Evolutionary conservation across 2,888 invertebrate species (phyloP).

Genomic region (Periphyllus acericola): DNA sequence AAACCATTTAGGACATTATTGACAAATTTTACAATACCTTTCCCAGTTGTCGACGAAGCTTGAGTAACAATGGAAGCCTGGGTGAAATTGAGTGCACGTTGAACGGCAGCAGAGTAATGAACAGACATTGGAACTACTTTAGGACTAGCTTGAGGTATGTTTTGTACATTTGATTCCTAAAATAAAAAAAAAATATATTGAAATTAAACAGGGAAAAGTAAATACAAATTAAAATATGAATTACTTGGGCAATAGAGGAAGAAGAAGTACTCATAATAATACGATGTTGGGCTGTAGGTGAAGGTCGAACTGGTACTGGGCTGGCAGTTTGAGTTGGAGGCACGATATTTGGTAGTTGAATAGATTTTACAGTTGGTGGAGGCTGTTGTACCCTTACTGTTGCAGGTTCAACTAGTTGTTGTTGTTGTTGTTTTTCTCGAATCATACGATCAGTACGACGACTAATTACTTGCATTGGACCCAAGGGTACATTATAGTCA

Average conservation of each 20-base stretch:
- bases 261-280: slow-evolving; percentile 54
- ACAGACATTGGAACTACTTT: slow-evolving; percentile 59
- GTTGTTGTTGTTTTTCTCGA: slow-evolving; percentile 75
- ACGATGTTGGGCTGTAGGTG: slow-evolving; percentile 52
- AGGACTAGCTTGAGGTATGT: slow-evolving; percentile 39
- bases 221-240: background rate
- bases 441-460: slow-evolving; percentile 86
- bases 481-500: slow-evolving; percentile 84
- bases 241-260: slow-evolving; percentile 49
- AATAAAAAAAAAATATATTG: background rate
- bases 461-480: slow-evolving; percentile 83
- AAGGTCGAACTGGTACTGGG: slow-evolving; percentile 57
- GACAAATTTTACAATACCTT: slow-evolving; percentile 26
- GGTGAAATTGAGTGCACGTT: slow-evolving; percentile 53
- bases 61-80: slow-evolving; percentile 58
- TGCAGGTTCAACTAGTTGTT: slow-evolving; percentile 35
- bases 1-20: background rate
- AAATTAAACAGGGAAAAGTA: background rate
- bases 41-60: slow-evolving; percentile 52
- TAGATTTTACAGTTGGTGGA: slow-evolving; percentile 52
- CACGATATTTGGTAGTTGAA: slow-evolving; percentile 44
- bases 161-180: slow-evolving; percentile 55
- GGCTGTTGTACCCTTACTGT: slow-evolving; percentile 57
- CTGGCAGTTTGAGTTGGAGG: slow-evolving; percentile 37
- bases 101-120: slow-evolving; percentile 56